Evolutionary conservation across 2,888 invertebrate genomes (phyloP), one percentile per base, ranked within the genome.

Genomic region (Trachelus tabidus): DNA sequence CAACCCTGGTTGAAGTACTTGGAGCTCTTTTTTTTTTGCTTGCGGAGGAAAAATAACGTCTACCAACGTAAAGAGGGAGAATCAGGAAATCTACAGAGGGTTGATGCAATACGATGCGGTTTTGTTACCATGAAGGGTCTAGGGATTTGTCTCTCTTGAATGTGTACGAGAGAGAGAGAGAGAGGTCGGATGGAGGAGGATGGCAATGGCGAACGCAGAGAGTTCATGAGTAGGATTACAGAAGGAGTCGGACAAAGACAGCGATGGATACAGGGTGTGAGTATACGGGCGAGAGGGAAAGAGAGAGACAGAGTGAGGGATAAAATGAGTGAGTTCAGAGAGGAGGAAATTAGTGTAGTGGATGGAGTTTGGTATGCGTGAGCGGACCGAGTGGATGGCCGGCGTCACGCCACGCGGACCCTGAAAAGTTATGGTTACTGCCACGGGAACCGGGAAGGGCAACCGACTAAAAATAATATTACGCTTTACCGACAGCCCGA

Each of bases 401-500:
- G 83, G 85, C 89, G 88, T 89, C 90, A 89, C 88, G 90, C 88
- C 86, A 89, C 84, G 83, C 86, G 85, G 85, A 82, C 83, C 83
- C 80, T 86, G 85, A 87, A 88, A 90, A 90, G 85, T 90, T 90
- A 90, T 89, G 89, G 89, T 89, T 87, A 89, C 89, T 86, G 89
- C 86, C 86, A 83, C 79, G 85, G 84, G 83, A 88, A 86, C 56
- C 85, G 84, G 85, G 82, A 83, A 80, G 83, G 81, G 81, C 80
- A 69, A 79, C 79, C 80, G 83, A 87, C 86, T 88, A 89, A 90
- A 90, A 90, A 91, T 90, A 90, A 90, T 89, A 89, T 88, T 85
- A 87, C 86, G 83, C 85, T 86, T 85, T 86, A 83, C 85, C 83
- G 85, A 86, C 85, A 87, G 87, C 83, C 89, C 87, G 89, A 89